Conservation (phyloP, 2,797 vertebrate genomes). For the Oryzias dopingdopingensis region DNA sequence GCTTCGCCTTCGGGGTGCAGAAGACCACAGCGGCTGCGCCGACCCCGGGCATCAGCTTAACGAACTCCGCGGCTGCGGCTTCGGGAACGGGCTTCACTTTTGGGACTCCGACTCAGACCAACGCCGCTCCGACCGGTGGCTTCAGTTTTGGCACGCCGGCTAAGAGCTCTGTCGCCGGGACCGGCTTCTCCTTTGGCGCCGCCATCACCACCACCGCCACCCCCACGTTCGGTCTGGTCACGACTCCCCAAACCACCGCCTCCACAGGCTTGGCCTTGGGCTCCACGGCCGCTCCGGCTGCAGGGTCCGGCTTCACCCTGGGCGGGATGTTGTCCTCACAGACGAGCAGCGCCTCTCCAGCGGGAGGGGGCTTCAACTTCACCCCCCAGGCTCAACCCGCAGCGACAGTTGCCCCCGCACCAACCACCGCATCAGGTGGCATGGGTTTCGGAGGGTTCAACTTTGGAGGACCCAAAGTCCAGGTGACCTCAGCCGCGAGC, state of each 20-base stretch:
- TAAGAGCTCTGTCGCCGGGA: slow-evolving; percentile 46
- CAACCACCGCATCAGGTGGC: slow-evolving; percentile 13
- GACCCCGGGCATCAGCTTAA: slow-evolving; percentile 46
- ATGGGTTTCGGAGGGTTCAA: slow-evolving; percentile 62
- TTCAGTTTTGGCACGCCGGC: slow-evolving; percentile 64
- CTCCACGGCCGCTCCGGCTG: slow-evolving; percentile 61
- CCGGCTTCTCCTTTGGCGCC: slow-evolving; percentile 78
- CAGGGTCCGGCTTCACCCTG: slow-evolving; percentile 68
- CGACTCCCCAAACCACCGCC: slow-evolving; percentile 61
- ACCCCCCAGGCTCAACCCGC: slow-evolving; percentile 35
- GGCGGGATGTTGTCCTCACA: slow-evolving; percentile 49
- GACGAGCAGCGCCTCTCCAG: slow-evolving; percentile 55
- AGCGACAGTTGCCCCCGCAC: background rate
- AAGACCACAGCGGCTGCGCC: slow-evolving; percentile 71
- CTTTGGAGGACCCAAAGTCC: slow-evolving; percentile 72
- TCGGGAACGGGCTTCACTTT: slow-evolving; percentile 67
- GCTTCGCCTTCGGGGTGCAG: slow-evolving; percentile 80
- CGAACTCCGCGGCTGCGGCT: slow-evolving; percentile 45
- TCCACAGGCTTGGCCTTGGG: slow-evolving; percentile 67
- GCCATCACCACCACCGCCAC: slow-evolving; percentile 58
- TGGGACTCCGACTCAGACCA: slow-evolving; percentile 31
- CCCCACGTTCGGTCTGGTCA: slow-evolving; percentile 69
- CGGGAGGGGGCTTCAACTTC: slow-evolving; percentile 72
- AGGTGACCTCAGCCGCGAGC: slow-evolving; percentile 57
- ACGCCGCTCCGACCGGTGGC: slow-evolving; percentile 20